phyloP scores from a whole-genome alignment of 2,888 invertebrate genomes.

The Lepidochitona cinerea region DNA sequence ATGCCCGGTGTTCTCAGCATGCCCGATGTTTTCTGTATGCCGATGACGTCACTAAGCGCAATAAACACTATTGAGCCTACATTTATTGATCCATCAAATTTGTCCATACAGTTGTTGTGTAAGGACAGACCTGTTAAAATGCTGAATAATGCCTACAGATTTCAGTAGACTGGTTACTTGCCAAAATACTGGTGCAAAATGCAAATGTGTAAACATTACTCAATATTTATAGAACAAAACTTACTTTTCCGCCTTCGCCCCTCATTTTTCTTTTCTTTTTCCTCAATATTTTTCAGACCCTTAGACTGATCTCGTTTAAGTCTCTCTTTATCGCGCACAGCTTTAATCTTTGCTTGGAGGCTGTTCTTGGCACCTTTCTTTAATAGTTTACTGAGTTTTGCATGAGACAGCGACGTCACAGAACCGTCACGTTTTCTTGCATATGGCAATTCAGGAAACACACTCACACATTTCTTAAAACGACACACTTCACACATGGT shows the following conservation, averaged over 20 bases:
- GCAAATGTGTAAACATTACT: too few relatives aligned
- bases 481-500: constrained; percentile 84
- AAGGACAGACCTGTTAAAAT: too few relatives aligned
- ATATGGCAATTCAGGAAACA: constrained; percentile 21
- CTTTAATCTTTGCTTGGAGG: not conserved
- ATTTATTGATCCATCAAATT: too few relatives aligned
- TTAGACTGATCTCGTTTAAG: not conserved
- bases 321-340: not conserved
- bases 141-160: too few relatives aligned
- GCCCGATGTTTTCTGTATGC: too few relatives aligned
- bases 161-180: too few relatives aligned
- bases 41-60: too few relatives aligned
- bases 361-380: not conserved
- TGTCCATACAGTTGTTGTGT: too few relatives aligned
- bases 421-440: not conserved
- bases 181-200: too few relatives aligned
- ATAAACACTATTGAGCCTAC: too few relatives aligned
- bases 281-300: not conserved
- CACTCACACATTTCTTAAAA: constrained; percentile 83
- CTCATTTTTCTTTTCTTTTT: not conserved
- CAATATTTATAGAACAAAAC: not conserved
- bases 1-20: too few relatives aligned
- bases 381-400: not conserved
- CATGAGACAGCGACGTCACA: not conserved
- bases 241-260: not conserved